A percentile compares a stretch with the other conserved stretches of the same genome.
Conservation (phyloP, 2,113 vertebrate species). For the Cariama cristata region DNA sequence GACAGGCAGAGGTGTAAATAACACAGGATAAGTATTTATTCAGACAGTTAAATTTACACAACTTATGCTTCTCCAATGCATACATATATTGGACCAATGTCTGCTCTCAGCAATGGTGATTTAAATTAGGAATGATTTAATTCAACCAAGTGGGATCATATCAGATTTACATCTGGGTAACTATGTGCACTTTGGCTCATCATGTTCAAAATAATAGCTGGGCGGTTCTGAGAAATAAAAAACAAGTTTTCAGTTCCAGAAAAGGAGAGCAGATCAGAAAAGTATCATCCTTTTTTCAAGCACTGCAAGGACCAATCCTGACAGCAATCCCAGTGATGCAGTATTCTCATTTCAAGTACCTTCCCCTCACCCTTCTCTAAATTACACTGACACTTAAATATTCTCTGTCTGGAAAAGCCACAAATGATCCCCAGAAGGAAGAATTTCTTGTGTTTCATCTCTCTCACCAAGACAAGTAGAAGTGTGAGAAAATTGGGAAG, state of each 20-base stretch:
- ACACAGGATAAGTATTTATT: conserved; percentile 52
- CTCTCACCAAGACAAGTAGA: not conserved
- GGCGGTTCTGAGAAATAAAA: not conserved
- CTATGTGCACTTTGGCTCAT: not conserved
- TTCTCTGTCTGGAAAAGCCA: not conserved
- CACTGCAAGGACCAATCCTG: not conserved
- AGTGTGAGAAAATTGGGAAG: not conserved
- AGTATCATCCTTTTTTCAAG: not conserved
- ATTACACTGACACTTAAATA: not conserved
- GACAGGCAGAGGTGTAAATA: not conserved
- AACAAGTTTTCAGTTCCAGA: not conserved
- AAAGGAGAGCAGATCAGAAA: not conserved
- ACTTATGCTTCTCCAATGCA: not conserved
- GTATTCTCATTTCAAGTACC: not conserved
- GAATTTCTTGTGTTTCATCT: not conserved
- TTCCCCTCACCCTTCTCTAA: not conserved
- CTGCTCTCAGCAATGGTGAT: not conserved
- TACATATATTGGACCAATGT: not conserved
- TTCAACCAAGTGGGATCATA: not conserved
- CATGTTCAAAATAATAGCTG: conserved; percentile 17
- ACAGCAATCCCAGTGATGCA: not conserved
- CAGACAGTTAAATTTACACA: conserved; percentile 17
- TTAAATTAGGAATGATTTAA: conserved; percentile 43
- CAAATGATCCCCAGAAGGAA: not conserved
- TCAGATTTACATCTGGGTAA: conserved; percentile 15